Evolutionary conservation across 2,888 invertebrate species (phyloP).

Genomic region (Xanthia icteritia): DNA sequence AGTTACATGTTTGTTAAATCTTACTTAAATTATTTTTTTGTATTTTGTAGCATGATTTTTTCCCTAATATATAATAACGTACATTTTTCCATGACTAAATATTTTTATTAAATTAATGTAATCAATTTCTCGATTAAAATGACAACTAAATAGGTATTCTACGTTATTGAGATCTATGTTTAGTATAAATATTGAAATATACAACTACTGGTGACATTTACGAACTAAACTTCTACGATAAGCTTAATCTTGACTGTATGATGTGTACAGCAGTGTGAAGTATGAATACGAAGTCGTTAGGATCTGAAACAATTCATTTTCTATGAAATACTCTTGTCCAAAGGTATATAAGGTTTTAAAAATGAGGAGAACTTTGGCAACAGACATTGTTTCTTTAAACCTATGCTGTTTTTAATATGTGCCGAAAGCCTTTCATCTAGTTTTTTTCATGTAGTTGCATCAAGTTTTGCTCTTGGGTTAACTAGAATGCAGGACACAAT

Average conservation of each 20-base stretch:
- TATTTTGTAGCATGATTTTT: too few species aligned
- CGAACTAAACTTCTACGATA: background rate
- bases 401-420: background rate
- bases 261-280: conserved; percentile 81
- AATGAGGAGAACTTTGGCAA: background rate
- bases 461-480: background rate
- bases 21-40: too few species aligned
- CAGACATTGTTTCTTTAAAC: background rate
- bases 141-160: background rate
- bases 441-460: too few species aligned
- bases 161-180: background rate
- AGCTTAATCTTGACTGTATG: conserved; percentile 73
- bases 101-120: background rate
- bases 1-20: too few species aligned
- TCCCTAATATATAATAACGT: background rate
- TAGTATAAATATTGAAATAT: background rate
- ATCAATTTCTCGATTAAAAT: background rate
- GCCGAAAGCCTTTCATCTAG: background rate
- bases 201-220: background rate
- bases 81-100: background rate
- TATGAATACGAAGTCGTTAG: conserved; percentile 83
- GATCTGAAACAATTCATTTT: conserved; percentile 75
- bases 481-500: too few species aligned
- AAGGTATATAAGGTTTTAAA: background rate
- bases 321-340: background rate